A percentile compares a stretch with the other conserved stretches of the same genome.
Evolutionary conservation across 2,888 invertebrate species (phyloP).

Genomic region (Scotopteryx bipunctaria): DNA sequence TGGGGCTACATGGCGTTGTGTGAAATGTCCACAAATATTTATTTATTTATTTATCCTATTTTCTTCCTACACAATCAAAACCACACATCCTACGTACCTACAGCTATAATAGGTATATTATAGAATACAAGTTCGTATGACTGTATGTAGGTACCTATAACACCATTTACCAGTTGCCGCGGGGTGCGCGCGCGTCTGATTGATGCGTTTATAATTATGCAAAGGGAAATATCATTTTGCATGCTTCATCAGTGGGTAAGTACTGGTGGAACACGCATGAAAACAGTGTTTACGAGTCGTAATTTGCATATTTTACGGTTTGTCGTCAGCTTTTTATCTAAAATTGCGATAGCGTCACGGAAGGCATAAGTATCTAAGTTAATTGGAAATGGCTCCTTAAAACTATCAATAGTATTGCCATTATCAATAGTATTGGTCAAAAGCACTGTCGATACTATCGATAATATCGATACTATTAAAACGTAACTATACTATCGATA

Average conservation of each 20-base stretch:
- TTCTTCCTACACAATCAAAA: neutral
- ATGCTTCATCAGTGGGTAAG: slow-evolving; percentile 33
- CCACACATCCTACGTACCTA: neutral
- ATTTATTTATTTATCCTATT: too few relatives aligned
- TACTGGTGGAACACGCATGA: slow-evolving; percentile 18
- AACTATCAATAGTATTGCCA: too few relatives aligned
- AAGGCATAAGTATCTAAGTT: too few relatives aligned
- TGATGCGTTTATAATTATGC: slow-evolving; percentile 81
- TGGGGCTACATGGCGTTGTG: too few relatives aligned
- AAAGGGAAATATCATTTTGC: slow-evolving; percentile 73
- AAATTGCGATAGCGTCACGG: neutral
- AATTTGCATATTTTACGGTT: slow-evolving; percentile 8
- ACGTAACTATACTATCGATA: too few relatives aligned
- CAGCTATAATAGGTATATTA: too few relatives aligned
- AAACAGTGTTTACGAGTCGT: slow-evolving; percentile 14
- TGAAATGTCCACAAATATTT: too few relatives aligned
- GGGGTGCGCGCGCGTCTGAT: slow-evolving; percentile 67
- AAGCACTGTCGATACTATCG: too few relatives aligned
- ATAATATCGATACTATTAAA: too few relatives aligned
- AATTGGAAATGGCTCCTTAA: too few relatives aligned
- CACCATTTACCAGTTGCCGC: slow-evolving; percentile 66
- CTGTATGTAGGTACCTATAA: slow-evolving; percentile 46
- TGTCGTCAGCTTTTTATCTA: neutral
- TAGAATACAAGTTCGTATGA: slow-evolving; percentile 8
- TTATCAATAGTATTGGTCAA: too few relatives aligned